phyloP scores from a whole-genome alignment of 2,888 invertebrate species.

The Phrixothrix hirtus region DNA sequence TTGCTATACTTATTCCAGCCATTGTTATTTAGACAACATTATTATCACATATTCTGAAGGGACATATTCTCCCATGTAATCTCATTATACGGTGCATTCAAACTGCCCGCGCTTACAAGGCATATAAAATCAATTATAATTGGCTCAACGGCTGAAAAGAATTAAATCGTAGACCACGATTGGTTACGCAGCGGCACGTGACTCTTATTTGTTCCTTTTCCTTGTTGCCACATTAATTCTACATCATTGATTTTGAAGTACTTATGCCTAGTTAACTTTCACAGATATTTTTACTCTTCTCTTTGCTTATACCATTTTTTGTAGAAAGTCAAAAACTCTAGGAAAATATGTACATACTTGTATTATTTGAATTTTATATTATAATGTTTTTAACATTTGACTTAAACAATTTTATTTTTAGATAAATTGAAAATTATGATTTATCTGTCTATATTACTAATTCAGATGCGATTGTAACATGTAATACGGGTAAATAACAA shows the following conservation, averaged over 20 bases:
- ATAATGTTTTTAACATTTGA: no score
- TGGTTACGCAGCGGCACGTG: slow-evolving; percentile 65
- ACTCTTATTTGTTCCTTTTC: slow-evolving; percentile 52
- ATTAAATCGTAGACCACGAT: slow-evolving; percentile 55
- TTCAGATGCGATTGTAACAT: no score
- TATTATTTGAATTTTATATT: no score
- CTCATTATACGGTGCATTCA: slow-evolving; percentile 51
- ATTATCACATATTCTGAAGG: slow-evolving; percentile 34
- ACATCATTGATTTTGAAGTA: slow-evolving; percentile 39
- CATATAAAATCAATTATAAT: slow-evolving; percentile 51
- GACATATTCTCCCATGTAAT: slow-evolving; percentile 54
- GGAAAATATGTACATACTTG: no score
- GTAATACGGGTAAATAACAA: no score
- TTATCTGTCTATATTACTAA: no score
- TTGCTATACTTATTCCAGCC: no score
- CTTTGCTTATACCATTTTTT: no score
- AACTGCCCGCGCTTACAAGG: slow-evolving; percentile 52
- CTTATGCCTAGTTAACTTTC: background rate
- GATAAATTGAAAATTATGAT: no score
- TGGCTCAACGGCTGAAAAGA: slow-evolving; percentile 43
- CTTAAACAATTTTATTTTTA: no score
- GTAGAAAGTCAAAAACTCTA: no score
- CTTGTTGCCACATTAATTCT: slow-evolving; percentile 41
- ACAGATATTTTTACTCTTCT: no score
- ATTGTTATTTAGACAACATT: slow-evolving; percentile 36